Evolutionary conservation across 2,113 vertebrate species (phyloP), one percentile per base, ranked within the genome.

Genomic region (Siniperca knerii): DNA sequence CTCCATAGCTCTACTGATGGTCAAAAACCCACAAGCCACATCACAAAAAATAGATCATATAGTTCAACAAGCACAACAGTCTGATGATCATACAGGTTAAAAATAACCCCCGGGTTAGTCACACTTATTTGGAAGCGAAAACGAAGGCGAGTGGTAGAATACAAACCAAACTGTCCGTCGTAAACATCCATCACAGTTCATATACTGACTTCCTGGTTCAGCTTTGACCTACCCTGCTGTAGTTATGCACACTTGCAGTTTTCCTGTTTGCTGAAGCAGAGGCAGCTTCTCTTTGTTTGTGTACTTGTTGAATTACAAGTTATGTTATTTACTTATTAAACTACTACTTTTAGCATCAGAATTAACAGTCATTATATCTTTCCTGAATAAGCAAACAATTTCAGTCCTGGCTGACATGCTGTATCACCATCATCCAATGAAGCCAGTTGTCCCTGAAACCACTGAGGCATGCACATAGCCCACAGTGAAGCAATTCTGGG

Each of bases 401-500:
- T 60, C 15, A 48, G 65, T 21, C 15, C 33, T 40, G 20, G 44
- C 46, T 77, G 79, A 70, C 46, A 61, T 1, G 2, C 9, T 40
- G 44, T 5, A 52, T 82, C 8, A 5, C 69, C 35, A 58, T 67
- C 1, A 21, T 18, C 44, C 58, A 71, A 5, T 44, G 20, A 44
- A 60, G 10, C 35, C 37, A 48, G 21, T 48, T 77, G 33, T 71
- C n/a, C 62, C 57, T 46, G 37, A 82, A 50, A 77, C 72, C 55
- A 73, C 7, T 67, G 66, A 82, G 35, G 75, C 70, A 65, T 6
- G 2, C 11, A 46, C 29, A 29, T 23, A 62, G 16, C 68, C 2
- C 12, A 54, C 18, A 68, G 21, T 21, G 25, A 71, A 66, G 58
- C 42, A 50, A 7, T 55, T 81, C 69, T 18, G 23, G 25, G 33